Conservation (phyloP, 2,113 vertebrate species). For the Antechinus stuartii region DNA sequence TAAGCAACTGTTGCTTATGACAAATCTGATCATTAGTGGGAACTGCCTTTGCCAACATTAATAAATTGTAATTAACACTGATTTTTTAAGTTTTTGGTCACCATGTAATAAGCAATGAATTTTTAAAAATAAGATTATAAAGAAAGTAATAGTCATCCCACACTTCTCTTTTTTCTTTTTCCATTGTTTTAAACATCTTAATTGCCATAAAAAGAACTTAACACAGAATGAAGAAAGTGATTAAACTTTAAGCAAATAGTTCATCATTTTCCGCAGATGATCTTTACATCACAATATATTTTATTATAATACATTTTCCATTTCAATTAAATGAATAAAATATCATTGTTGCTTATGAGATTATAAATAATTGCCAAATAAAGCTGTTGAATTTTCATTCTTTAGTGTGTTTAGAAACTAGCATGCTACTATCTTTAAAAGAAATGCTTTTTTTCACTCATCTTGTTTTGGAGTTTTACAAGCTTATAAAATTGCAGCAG, state of each 20-base stretch:
- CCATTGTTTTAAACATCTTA: conserved; percentile 75
- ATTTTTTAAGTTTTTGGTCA: conserved; percentile 77
- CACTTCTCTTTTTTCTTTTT: conserved; percentile 54
- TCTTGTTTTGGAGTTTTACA: conserved; percentile 72
- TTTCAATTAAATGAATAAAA: conserved; percentile 76
- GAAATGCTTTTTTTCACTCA: conserved; percentile 73
- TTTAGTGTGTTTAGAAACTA: conserved; percentile 68
- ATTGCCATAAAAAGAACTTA: conserved; percentile 68
- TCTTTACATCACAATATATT: conserved; percentile 67
- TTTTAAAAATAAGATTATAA: conserved; percentile 71
- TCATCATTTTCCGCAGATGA: conserved; percentile 64
- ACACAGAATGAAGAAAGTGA: conserved; percentile 50
- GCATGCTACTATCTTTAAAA: conserved; percentile 67
- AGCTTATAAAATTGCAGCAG: conserved; percentile 75
- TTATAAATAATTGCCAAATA: conserved; percentile 75
- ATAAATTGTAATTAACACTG: conserved; percentile 78
- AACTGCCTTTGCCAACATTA: conserved; percentile 74
- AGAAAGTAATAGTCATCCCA: conserved; percentile 73
- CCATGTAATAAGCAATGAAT: conserved; percentile 67
- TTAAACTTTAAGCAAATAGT: conserved; percentile 24
- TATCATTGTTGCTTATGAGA: conserved; percentile 61
- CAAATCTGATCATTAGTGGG: conserved; percentile 70
- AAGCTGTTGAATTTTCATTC: conserved; percentile 65
- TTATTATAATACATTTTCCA: conserved; percentile 65
- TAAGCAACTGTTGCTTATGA: conserved; percentile 59